phyloP scores from a whole-genome alignment of 2,888 invertebrate genomes.

The Pachydiplax longipennis region DNA sequence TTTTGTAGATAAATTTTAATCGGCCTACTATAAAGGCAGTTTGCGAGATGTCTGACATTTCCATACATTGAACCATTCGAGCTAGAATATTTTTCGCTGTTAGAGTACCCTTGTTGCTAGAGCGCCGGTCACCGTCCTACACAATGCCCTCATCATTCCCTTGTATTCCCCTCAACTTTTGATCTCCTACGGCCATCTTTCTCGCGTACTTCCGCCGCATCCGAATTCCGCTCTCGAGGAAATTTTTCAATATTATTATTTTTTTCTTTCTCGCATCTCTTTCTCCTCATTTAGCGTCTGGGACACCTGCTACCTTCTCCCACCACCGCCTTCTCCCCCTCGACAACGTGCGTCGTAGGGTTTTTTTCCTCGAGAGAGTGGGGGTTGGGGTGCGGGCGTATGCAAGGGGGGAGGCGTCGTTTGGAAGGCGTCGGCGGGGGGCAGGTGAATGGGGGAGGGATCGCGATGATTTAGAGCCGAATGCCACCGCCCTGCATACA shows the following conservation, averaged over 20 bases:
- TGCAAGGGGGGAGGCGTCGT: not conserved
- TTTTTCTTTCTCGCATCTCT: not conserved
- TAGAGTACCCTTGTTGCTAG: no score
- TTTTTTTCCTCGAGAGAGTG: not conserved
- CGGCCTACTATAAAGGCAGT: no score
- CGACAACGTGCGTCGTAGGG: not conserved
- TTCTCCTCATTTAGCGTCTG: constrained; percentile 17
- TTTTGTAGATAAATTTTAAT: not conserved
- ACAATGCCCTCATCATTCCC: not conserved
- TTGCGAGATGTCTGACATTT: no score
- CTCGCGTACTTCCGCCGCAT: not conserved
- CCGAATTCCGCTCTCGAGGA: not conserved
- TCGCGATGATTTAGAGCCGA: constrained; percentile 35
- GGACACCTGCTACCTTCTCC: constrained; percentile 35
- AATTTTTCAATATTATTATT: constrained; percentile 35
- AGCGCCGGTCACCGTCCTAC: not conserved
- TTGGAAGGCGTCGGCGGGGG: not conserved
- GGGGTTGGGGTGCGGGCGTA: not conserved
- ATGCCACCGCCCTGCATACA: constrained; percentile 38
- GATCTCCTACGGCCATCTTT: not conserved
- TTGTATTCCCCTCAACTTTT: not conserved
- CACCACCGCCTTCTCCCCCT: not conserved
- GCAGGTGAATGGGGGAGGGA: not conserved
- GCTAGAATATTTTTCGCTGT: no score
- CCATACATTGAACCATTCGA: no score